Percentiles rank a stretch among this genome's conserved stretches.
These are phyloP conservation scores for Blomia tropicalis DNA, from an alignment of 2,888 invertebrate genomes.

Conservation along the genomic window DNA sequence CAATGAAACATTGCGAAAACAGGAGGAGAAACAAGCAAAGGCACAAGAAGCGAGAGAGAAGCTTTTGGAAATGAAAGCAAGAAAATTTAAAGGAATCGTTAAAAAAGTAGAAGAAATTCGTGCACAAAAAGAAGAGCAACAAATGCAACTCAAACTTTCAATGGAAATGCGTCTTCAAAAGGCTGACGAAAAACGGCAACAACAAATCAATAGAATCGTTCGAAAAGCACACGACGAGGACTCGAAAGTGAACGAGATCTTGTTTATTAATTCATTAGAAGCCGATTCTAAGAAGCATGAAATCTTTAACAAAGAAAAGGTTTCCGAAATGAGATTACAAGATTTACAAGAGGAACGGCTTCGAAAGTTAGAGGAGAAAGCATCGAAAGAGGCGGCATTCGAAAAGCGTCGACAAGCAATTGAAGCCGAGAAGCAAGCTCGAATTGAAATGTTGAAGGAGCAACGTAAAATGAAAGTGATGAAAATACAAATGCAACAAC, in stretches of 20 bases:
- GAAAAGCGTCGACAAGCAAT: constrained; percentile 68
- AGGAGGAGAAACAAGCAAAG: constrained; percentile 76
- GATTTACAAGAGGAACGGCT: constrained; percentile 70
- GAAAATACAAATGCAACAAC: constrained; percentile 56
- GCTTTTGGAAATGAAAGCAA: constrained; percentile 63
- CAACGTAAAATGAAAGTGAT: constrained; percentile 64
- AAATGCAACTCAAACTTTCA: constrained; percentile 48
- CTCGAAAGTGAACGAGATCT: constrained; percentile 72
- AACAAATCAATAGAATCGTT: constrained; percentile 51
- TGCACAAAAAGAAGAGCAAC: constrained; percentile 65
- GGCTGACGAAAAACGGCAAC: constrained; percentile 76
- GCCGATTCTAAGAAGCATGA: constrained; percentile 85
- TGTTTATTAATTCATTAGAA: constrained; percentile 87
- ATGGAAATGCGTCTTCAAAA: constrained; percentile 43
- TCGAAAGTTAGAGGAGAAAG: constrained; percentile 69
- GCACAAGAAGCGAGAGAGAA: constrained; percentile 72
- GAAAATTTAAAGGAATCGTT: constrained; percentile 64
- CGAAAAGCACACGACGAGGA: constrained; percentile 95
- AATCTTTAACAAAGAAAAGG: constrained; percentile 50
- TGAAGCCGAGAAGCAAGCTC: constrained; percentile 58
- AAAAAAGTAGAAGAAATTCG: constrained; percentile 51
- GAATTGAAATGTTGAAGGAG: constrained; percentile 47
- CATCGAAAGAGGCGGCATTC: constrained; percentile 86
- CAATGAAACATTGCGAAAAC: constrained; percentile 48
- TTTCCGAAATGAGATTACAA: constrained; percentile 42